These are phyloP conservation scores for Anarhynchus alexandrinus DNA, from an alignment of 2,113 vertebrate species.

Conservation along the genomic window DNA sequence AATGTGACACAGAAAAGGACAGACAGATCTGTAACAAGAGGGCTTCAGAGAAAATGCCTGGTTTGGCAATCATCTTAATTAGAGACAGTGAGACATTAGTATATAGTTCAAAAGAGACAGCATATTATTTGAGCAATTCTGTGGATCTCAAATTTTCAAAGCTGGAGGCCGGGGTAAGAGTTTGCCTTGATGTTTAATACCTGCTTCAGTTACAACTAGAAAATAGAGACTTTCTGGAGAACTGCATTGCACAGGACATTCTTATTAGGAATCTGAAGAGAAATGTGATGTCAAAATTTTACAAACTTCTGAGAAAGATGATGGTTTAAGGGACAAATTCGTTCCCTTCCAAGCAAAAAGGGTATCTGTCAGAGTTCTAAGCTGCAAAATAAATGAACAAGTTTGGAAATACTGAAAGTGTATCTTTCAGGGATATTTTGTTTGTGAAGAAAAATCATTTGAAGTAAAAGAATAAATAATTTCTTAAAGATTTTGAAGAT, in stretches of 20 bases:
- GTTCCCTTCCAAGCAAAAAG: background rate
- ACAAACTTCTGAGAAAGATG: background rate
- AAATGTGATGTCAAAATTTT: background rate
- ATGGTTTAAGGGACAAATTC: background rate
- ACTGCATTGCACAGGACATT: background rate
- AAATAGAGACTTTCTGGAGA: background rate
- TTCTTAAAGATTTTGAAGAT: background rate
- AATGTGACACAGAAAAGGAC: background rate
- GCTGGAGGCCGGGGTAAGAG: background rate
- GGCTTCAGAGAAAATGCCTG: background rate
- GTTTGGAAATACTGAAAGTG: background rate
- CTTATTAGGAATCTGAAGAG: background rate
- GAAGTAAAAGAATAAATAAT: background rate
- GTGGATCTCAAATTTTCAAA: background rate
- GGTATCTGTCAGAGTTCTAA: background rate
- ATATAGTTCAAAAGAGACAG: background rate
- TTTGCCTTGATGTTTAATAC: background rate
- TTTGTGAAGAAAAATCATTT: background rate
- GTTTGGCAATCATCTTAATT: background rate
- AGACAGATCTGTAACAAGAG: background rate
- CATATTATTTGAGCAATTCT: background rate
- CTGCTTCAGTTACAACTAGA: background rate
- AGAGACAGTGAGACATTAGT: background rate
- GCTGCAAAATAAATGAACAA: background rate
- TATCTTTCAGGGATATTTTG: background rate